Percentiles rank a stretch among this genome's conserved stretches.
Evolutionary conservation across 2,888 invertebrate species (phyloP).

Genomic region (Nudaria mundana): DNA sequence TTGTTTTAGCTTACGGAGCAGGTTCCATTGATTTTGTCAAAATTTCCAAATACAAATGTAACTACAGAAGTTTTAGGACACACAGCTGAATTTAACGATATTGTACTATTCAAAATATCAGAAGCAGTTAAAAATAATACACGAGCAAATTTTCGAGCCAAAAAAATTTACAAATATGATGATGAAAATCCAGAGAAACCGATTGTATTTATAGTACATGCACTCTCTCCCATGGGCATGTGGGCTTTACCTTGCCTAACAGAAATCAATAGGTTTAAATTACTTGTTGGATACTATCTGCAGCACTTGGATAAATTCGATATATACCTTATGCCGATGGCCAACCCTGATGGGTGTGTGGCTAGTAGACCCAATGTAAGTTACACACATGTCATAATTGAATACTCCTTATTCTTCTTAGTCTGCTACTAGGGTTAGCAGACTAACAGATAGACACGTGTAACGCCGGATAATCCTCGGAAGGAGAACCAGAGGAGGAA

Average conservation of each 20-base stretch:
- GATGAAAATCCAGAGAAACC: conserved; percentile 57
- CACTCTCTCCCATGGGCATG: conserved; percentile 53
- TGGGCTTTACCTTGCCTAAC: conserved; percentile 27
- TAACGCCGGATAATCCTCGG: no score
- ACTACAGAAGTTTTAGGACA: conserved; percentile 45
- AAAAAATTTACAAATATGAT: conserved; percentile 43
- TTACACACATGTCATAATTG: no score
- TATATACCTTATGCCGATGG: conserved; percentile 62
- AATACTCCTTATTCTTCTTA: no score
- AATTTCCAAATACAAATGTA: conserved; percentile 41
- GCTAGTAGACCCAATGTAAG: not conserved
- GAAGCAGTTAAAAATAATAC: not conserved
- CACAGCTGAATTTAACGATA: conserved; percentile 59
- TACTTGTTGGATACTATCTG: conserved; percentile 49
- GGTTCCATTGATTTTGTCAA: conserved; percentile 4
- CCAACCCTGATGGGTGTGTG: conserved; percentile 57
- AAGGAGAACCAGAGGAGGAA: no score
- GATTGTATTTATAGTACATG: conserved; percentile 67
- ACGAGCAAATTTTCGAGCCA: conserved; percentile 37
- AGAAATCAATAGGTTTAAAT: conserved; percentile 18
- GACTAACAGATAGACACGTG: no score
- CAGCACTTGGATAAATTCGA: conserved; percentile 61
- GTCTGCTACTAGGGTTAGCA: no score
- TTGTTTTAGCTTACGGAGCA: no score
- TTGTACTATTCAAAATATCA: conserved; percentile 50